Percentiles rank a stretch among this genome's conserved stretches.
These are phyloP conservation scores for Oxyura jamaicensis DNA, from an alignment of 2,113 vertebrate species.

Conservation along the genomic window DNA sequence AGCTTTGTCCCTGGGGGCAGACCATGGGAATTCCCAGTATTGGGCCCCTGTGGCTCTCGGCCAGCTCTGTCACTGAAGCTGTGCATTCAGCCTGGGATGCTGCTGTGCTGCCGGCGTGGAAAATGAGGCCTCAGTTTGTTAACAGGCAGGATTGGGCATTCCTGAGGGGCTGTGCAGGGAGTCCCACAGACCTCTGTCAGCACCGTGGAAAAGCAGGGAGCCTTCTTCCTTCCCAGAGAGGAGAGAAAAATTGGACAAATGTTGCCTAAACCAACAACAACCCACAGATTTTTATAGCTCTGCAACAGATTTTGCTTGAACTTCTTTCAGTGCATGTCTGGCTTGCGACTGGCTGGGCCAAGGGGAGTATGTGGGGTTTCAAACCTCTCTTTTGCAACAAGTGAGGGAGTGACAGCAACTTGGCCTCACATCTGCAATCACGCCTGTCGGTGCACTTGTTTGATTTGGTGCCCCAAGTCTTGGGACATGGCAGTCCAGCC, in stretches of 20 bases:
- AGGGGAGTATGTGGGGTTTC: fast-evolving
- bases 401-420: neutral
- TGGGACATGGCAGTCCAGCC: neutral
- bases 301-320: neutral
- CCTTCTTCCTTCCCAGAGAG: neutral
- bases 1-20: constrained; percentile 5
- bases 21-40: constrained; percentile 41
- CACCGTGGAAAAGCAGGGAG: neutral
- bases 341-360: neutral
- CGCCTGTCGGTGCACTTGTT: neutral
- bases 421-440: neutral
- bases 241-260: neutral
- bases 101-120: neutral
- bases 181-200: neutral
- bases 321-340: neutral
- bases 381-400: neutral
- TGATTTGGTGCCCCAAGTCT: neutral
- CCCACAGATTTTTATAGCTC: neutral
- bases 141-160: neutral
- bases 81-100: constrained; percentile 1
- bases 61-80: neutral
- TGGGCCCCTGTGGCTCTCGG: constrained; percentile 33
- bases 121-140: neutral
- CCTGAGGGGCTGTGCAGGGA: neutral
- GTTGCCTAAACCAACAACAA: neutral